Base-by-base conservation (phyloP, 2,797 vertebrate genomes). In the Lutjanus argentimaculatus region DNA sequence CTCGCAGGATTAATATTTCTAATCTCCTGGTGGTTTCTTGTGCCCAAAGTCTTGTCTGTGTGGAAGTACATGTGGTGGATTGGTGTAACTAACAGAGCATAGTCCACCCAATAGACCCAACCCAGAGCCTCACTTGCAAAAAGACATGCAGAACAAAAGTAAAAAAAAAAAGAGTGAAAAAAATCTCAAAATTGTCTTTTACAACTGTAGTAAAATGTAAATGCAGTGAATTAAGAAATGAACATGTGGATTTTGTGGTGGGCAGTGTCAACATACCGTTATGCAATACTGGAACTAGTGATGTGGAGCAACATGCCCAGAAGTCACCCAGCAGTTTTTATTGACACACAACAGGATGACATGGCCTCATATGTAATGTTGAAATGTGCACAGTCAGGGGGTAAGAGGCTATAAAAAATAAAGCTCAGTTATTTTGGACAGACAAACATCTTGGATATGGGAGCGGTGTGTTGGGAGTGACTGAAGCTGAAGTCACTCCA, bases 271-370 rank as follows among this genome's bases (percentile, higher is more conserved):
- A 81, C 77, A 79, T 1, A 0, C 15, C 6, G 12, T 79, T 81
- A 62, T 16, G 74, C 36, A 90, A 88, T 56, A 0, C 7, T 70
- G 71, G 72, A 67, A 36, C 65, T 2, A 30, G 72, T 30, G 70
- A 76, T 52, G 63, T 9, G 40, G 4, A 80, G 82, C 66, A 67
- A 82, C 6, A 3, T 48, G 66, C 36, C 70, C 40, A 17, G 16
- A 63, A 79, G 61, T 66, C 75, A 61, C 14, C 30, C 40, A 52
- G 52, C 68, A 53, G 72, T 40, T 67, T 63, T 21, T 88, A 69
- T 79, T 82, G 78, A 81, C 84, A 81, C 88, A 68, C 80, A 67
- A 67, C 80, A 14, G 62, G 55, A 1, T 3, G 70, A 72, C 16
- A 15, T 30, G 74, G 56, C 67, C 65, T 80, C 68, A 52, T 36